phyloP scores from a whole-genome alignment of 2,113 vertebrate species.

The Microtus pennsylvanicus region DNA sequence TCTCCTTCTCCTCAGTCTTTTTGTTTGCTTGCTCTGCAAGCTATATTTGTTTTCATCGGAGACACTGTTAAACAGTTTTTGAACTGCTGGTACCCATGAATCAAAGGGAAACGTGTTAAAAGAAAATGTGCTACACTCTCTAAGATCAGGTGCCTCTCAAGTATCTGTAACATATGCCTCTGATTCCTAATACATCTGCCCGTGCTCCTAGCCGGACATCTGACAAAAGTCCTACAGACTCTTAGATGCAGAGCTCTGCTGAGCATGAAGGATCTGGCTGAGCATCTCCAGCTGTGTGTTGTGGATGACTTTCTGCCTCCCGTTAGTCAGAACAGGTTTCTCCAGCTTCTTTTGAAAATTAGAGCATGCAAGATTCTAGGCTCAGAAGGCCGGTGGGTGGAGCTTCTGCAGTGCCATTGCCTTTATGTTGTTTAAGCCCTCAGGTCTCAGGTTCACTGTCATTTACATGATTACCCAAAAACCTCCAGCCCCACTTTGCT shows the following conservation, averaged over 20 bases:
- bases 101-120: slow-evolving; percentile 31
- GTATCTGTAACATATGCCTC: background rate
- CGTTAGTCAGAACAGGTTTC: background rate
- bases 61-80: background rate
- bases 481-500: background rate
- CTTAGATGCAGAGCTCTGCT: background rate
- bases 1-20: background rate
- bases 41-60: slow-evolving; percentile 2
- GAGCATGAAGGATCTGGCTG: background rate
- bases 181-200: background rate
- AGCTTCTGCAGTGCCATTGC: background rate
- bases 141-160: background rate
- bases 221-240: background rate
- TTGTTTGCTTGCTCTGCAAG: slow-evolving; percentile 10
- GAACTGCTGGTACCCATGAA: background rate
- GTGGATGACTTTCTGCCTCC: background rate
- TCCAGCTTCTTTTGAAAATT: background rate
- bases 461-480: background rate
- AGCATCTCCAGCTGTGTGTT: background rate
- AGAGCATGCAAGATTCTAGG: background rate
- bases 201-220: background rate
- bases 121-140: background rate
- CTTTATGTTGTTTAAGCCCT: background rate
- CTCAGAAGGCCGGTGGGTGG: background rate
- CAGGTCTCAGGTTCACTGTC: background rate